These are phyloP conservation scores for Bradysia coprophila DNA, from an alignment of 1,140 invertebrate genomes.

Conservation along the genomic window DNA sequence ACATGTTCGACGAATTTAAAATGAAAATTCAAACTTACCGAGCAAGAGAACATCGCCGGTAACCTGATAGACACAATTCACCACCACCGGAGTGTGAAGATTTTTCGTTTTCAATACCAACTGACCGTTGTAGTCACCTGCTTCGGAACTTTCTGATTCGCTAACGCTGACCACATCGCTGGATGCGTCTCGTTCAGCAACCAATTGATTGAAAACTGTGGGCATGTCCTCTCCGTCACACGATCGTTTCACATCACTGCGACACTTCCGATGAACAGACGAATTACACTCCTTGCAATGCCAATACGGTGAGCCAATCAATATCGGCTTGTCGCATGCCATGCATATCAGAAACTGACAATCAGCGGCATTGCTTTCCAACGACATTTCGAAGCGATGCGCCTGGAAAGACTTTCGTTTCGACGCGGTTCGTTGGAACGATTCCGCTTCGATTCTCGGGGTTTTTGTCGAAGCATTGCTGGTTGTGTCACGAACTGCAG, in stretches of 20 bases:
- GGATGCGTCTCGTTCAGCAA: background rate
- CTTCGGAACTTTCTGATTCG: no score
- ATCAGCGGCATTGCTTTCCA: slow-evolving; percentile 11
- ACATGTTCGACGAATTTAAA: no score
- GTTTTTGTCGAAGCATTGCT: no score
- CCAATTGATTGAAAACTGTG: slow-evolving; percentile 9
- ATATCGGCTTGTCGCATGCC: slow-evolving; percentile 11
- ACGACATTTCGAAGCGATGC: slow-evolving; percentile 18
- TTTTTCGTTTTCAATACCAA: no score
- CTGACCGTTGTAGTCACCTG: no score
- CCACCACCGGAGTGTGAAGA: no score
- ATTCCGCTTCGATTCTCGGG: no score
- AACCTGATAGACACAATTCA: slow-evolving; percentile 17
- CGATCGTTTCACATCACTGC: slow-evolving; percentile 1
- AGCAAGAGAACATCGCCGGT: slow-evolving; percentile 13
- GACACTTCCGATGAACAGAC: slow-evolving; percentile 15
- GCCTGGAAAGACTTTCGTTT: no score
- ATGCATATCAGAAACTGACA: slow-evolving; percentile 5
- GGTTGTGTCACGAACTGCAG: slow-evolving; percentile 6
- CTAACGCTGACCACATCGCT: background rate
- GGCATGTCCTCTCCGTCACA: slow-evolving; percentile 2
- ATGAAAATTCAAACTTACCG: slow-evolving; percentile 1
- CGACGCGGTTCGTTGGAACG: slow-evolving; percentile 12
- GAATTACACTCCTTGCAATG: slow-evolving; percentile 19
- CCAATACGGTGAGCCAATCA: slow-evolving; percentile 16